Evolutionary conservation across 1,140 invertebrate genomes (phyloP), one percentile per base, ranked within the genome.

Genomic region (Anagrus nilaparvatae): DNA sequence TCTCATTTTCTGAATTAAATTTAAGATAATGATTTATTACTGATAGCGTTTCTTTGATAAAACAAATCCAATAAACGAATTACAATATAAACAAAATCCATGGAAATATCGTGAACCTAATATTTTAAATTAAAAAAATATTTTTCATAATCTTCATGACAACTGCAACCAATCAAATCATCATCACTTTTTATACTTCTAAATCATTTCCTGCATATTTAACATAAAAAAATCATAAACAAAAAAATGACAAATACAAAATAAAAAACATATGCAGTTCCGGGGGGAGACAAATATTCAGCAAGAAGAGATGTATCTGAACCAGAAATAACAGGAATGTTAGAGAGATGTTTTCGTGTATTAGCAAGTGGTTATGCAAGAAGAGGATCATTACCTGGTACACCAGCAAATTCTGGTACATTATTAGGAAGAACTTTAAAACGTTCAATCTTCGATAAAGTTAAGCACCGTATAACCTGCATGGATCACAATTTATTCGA

Each of bases 401-500:
- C 73, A 5, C 68, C 76, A n/a, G 72, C 72, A 46, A 74, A 72
- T 8, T 34, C 56, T 32, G 56, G 59, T 55, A 71, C 76, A 47
- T 72, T 78, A 50, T 56, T 83, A 40, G 73, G 74, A 40, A 74
- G 77, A 59, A 79, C 79, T 50, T 61, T 84, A 12, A 79, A 76
- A 54, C 70, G 73, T 42, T 66, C 71, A 3, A 62, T 80, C 39
- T 87, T 82, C 59, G 82, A 86, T 48, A 60, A 65, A 34, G 73
- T 84, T 34, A 83, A 81, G 63, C 56, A 71, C 32, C 72, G 80
- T 47, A 63, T 82, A 46, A 86, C 83, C 18, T 78, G 77, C 60
- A 70, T 79, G 50, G 82, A 86, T 63, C 81, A 85, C 61, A 82
- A 81, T 60, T 70, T 86, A 2, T 83, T 86, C 53, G 83, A 88